Evolutionary conservation across 2,888 invertebrate genomes (phyloP).

Genomic region (Agrochola lychnidis): DNA sequence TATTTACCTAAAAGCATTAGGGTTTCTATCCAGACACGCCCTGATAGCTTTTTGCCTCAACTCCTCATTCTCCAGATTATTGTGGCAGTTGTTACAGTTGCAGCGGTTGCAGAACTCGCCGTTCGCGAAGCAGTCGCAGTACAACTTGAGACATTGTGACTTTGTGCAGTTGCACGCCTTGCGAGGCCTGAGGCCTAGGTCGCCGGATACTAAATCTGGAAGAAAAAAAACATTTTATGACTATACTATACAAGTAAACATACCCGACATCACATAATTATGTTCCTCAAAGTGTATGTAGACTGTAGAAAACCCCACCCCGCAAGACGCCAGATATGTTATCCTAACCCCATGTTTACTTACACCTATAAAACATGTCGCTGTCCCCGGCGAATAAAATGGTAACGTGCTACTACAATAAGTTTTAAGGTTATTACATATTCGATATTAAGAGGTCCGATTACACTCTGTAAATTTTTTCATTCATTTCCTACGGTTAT

Average conservation of each 20-base stretch:
- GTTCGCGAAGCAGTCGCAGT: constrained; percentile 99
- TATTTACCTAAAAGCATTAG: constrained; percentile 95
- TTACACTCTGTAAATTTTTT: no score
- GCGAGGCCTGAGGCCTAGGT: constrained; percentile 91
- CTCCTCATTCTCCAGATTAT: constrained; percentile 98
- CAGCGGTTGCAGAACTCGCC: constrained; percentile 99
- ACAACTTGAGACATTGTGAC: constrained; percentile 99
- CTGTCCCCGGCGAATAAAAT: no score
- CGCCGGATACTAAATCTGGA: constrained; percentile 76
- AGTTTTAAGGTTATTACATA: no score
- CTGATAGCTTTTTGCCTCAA: constrained; percentile 98
- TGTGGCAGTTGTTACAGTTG: constrained; percentile 99
- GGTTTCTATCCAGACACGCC: constrained; percentile 98
- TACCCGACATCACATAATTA: not conserved
- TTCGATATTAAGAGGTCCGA: no score
- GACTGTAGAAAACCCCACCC: no score
- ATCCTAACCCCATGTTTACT: no score
- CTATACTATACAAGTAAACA: not conserved
- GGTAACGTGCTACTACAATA: no score
- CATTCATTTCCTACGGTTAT: no score
- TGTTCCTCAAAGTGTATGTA: not conserved
- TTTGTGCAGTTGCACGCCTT: constrained; percentile 99
- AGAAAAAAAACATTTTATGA: constrained; percentile 4
- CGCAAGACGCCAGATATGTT: no score
- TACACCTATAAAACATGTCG: no score